Evolutionary conservation across 53 echinoderm and acorn worm genomes (phyloP).

Genomic region (Arbacia lixula): DNA sequence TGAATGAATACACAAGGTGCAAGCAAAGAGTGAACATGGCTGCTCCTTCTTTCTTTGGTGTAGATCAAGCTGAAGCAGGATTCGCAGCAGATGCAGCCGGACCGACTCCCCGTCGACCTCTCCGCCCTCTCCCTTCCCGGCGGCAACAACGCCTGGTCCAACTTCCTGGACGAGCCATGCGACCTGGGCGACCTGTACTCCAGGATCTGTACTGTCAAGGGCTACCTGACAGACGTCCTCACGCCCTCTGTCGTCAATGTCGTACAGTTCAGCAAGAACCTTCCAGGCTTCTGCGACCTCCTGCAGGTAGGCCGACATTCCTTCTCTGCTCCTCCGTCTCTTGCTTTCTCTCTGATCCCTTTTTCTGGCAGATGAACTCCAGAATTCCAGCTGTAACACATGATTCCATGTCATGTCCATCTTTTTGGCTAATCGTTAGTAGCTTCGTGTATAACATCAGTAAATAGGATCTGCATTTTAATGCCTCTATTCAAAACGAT

Average conservation of each 20-base stretch:
- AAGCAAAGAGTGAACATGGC: too few species aligned
- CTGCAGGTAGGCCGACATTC: constrained; percentile 69
- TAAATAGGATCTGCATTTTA: too few species aligned
- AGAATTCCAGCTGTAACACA: too few species aligned
- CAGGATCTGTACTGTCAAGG: constrained; percentile 86
- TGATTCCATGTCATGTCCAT: too few species aligned
- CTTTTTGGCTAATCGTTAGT: too few species aligned
- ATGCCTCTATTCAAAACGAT: too few species aligned
- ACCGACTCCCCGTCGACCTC: constrained; percentile 76
- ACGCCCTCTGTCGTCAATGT: constrained; percentile 90
- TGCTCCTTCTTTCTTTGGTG: too few species aligned
- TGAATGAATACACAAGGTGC: too few species aligned
- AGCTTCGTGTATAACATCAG: too few species aligned
- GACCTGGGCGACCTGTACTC: constrained; percentile 75
- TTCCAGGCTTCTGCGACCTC: constrained; percentile 89
- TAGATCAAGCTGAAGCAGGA: constrained; percentile 81
- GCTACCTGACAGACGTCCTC: constrained; percentile 87
- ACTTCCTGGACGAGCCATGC: constrained; percentile 46
- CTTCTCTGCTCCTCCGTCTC: too few species aligned
- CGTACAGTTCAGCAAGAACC: constrained; percentile 94
- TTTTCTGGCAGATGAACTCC: too few species aligned
- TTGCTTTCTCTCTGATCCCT: too few species aligned
- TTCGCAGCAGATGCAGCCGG: constrained; percentile 64
- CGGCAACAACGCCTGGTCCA: constrained; percentile 35
- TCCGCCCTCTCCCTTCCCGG: constrained; percentile 71